Percentiles rank a stretch among this genome's conserved stretches.
These are phyloP conservation scores for Thamnaconus septentrionalis DNA, from an alignment of 2,113 vertebrate species.

Conservation along the genomic window DNA sequence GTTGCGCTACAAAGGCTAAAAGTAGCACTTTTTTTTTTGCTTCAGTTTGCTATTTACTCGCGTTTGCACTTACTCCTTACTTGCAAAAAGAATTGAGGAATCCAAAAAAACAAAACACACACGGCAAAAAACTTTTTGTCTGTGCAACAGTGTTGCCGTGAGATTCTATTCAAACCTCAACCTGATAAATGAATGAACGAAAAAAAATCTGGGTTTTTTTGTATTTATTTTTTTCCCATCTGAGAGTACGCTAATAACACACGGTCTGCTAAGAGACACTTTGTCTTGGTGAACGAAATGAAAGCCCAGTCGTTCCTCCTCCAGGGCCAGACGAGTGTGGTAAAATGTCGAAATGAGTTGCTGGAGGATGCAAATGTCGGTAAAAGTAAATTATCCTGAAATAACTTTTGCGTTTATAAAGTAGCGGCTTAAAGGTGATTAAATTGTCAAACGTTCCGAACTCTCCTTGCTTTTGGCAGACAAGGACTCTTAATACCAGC, in stretches of 20 bases:
- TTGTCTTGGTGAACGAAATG: constrained; percentile 4
- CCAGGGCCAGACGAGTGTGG: background rate
- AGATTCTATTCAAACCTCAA: no score
- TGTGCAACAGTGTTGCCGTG: no score
- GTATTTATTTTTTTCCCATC: background rate
- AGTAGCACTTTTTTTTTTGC: no score
- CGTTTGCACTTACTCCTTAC: background rate
- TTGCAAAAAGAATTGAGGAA: no score
- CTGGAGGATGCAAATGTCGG: background rate
- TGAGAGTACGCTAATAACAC: constrained; percentile 6
- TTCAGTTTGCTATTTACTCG: background rate
- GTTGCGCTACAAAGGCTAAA: no score
- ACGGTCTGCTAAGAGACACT: constrained; percentile 5
- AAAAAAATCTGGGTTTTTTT: no score
- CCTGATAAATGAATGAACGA: no score
- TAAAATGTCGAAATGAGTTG: background rate
- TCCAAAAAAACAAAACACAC: no score
- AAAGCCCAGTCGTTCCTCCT: constrained; percentile 8
- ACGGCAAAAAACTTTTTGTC: no score
- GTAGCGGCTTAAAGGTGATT: constrained; percentile 32
- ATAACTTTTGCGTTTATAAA: constrained; percentile 5
- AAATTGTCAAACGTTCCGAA: constrained; percentile 40
- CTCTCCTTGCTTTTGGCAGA: constrained; percentile 20
- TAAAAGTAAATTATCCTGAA: constrained; percentile 18
- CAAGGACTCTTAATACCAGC: constrained; percentile 22